These are phyloP conservation scores for Suricata suricatta DNA, from an alignment of 2,113 vertebrate genomes.

Conservation along the genomic window DNA sequence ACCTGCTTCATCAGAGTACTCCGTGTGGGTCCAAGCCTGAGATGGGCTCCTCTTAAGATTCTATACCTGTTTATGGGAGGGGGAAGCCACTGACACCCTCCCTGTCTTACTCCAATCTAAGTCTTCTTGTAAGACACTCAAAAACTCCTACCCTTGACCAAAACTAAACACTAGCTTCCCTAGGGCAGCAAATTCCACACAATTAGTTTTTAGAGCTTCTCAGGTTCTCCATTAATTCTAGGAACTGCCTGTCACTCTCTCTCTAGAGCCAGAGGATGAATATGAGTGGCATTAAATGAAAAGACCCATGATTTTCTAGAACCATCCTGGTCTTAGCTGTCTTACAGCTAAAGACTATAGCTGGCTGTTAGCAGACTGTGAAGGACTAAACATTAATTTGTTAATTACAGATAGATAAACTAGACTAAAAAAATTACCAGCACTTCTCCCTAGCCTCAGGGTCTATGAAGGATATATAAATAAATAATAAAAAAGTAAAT, in stretches of 20 bases:
- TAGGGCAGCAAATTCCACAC: not conserved
- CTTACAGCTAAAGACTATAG: not conserved
- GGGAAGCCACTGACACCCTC: not conserved
- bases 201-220: not conserved
- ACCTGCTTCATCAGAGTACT: not conserved
- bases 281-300: not conserved
- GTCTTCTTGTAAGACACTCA: not conserved
- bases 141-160: not conserved
- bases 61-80: not conserved
- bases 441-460: not conserved
- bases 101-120: not conserved
- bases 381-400: not conserved
- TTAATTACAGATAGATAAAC: not conserved
- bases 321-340: not conserved
- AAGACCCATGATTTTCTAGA: not conserved
- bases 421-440: not conserved
- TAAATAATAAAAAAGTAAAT: not conserved
- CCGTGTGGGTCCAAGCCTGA: not conserved
- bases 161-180: not conserved
- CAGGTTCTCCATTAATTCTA: not conserved
- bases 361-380: not conserved
- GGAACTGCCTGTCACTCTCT: not conserved
- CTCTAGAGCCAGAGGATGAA: not conserved
- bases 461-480: not conserved
- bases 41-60: not conserved